phyloP scores from a whole-genome alignment of 2,797 vertebrate genomes.

The Acipenser ruthenus region DNA sequence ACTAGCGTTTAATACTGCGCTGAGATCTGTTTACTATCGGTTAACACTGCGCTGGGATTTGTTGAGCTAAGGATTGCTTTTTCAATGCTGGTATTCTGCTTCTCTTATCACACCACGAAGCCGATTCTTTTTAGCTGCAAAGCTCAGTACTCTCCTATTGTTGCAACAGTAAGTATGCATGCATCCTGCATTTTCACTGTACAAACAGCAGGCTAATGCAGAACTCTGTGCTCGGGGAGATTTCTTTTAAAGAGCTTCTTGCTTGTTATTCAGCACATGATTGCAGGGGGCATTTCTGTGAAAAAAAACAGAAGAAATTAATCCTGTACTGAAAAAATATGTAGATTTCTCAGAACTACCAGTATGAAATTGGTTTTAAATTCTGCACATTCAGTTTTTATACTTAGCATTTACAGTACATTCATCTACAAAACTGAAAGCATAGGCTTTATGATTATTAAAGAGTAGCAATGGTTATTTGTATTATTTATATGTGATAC shows the following conservation, averaged over 20 bases:
- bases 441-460: too few species aligned
- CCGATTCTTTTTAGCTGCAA: slow-evolving; percentile 36
- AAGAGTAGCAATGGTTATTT: too few species aligned
- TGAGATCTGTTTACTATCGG: slow-evolving; percentile 50
- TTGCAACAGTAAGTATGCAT: slow-evolving; percentile 52
- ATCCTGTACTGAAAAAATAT: too few species aligned
- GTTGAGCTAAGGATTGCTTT: slow-evolving; percentile 57
- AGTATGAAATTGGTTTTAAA: too few species aligned
- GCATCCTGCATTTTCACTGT: slow-evolving; percentile 40
- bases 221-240: slow-evolving; percentile 35
- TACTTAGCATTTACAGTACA: too few species aligned
- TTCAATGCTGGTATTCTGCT: slow-evolving; percentile 41
- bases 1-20: slow-evolving; percentile 13
- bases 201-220: slow-evolving; percentile 50
- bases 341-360: too few species aligned
- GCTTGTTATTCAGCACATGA: too few species aligned
- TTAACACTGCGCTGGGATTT: slow-evolving; percentile 41
- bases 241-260: slow-evolving; percentile 44
- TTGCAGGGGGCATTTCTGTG: too few species aligned
- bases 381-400: too few species aligned
- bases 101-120: slow-evolving; percentile 48
- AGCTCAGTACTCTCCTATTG: slow-evolving; percentile 43
- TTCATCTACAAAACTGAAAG: too few species aligned
- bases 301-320: too few species aligned
- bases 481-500: too few species aligned